Conservation (phyloP, 37 sponge, comb jelly and placozoan genomes). For the Cladorhizidae sp. region DNA sequence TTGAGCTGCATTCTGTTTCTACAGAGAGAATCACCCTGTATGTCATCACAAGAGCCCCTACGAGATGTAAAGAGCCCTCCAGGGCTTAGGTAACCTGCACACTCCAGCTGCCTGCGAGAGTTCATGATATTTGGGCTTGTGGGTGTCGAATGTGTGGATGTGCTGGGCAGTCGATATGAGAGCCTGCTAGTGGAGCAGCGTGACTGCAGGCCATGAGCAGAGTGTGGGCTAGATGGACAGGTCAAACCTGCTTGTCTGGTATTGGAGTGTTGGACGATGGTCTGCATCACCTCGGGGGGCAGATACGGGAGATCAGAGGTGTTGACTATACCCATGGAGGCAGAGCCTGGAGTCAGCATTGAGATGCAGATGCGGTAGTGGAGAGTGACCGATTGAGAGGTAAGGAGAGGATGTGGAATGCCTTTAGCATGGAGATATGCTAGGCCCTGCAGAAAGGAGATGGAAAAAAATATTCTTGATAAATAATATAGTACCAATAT, state of each 20-base stretch:
- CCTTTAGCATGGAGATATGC: slow-evolving; percentile 67
- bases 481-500: too few species aligned
- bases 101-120: neutral
- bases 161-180: neutral
- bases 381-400: slow-evolving; percentile 47
- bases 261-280: slow-evolving; percentile 1
- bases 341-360: slow-evolving; percentile 16
- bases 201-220: neutral
- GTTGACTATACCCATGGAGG: slow-evolving; percentile 3
- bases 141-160: neutral
- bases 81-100: neutral
- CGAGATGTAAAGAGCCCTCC: neutral
- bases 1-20: slow-evolving; percentile 1
- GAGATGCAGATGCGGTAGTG: slow-evolving; percentile 68
- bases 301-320: slow-evolving; percentile 31
- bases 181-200: neutral
- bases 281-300: slow-evolving; percentile 48
- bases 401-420: slow-evolving; percentile 51
- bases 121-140: neutral
- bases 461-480: neutral
- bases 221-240: neutral
- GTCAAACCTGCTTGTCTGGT: slow-evolving; percentile 3
- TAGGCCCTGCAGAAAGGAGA: slow-evolving; percentile 42
- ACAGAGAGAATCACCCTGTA: neutral
- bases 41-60: neutral